A percentile compares a stretch with the other conserved stretches of the same genome.
These are phyloP conservation scores for Perizoma flavofasciatum DNA, from an alignment of 2,888 invertebrate species.

Conservation along the genomic window DNA sequence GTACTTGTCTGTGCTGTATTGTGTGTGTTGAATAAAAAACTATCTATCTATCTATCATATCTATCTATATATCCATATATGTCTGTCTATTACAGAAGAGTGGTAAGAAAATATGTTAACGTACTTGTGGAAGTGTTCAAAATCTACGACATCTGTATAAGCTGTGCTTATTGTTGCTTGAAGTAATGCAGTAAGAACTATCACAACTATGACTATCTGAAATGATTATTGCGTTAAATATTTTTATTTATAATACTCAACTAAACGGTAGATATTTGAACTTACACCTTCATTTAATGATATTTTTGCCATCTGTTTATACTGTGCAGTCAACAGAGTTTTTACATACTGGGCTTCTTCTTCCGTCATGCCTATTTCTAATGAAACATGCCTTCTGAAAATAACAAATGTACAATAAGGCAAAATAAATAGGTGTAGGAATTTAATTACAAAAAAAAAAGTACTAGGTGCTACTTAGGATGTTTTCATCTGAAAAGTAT, in stretches of 20 bases:
- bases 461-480: too few relatives aligned
- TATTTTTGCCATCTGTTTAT: constrained; percentile 52
- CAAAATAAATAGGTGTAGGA: too few relatives aligned
- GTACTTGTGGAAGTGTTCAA: constrained; percentile 37
- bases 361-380: constrained; percentile 63
- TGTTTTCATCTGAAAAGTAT: too few relatives aligned
- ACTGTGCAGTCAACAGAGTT: constrained; percentile 54
- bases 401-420: neutral
- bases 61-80: too few relatives aligned
- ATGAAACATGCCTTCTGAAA: constrained; percentile 49
- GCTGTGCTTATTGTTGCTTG: constrained; percentile 46
- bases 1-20: too few relatives aligned
- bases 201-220: constrained; percentile 44
- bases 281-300: constrained; percentile 60
- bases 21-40: too few relatives aligned
- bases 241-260: too few relatives aligned
- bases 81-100: neutral
- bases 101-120: neutral
- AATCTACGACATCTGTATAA: constrained; percentile 35
- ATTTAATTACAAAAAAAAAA: too few relatives aligned
- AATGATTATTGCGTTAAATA: constrained; percentile 14
- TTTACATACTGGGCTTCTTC: constrained; percentile 65
- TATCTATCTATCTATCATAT: too few relatives aligned
- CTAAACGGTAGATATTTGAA: neutral
- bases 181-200: constrained; percentile 42